phyloP scores from a whole-genome alignment of 1,140 invertebrate genomes.

The Scaptomyza hsui region DNA sequence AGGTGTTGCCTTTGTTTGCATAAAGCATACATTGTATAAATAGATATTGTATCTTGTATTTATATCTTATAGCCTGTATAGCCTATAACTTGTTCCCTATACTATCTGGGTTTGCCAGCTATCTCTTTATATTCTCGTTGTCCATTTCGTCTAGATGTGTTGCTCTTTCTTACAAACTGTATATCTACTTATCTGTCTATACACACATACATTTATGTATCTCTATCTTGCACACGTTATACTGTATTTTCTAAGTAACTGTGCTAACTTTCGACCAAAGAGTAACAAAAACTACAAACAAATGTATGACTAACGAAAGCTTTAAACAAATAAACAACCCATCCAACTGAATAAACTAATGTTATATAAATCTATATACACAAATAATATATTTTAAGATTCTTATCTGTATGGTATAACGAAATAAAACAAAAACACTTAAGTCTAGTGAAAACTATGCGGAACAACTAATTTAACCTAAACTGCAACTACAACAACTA shows the following conservation, averaged over 20 bases:
- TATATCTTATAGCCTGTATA: neutral
- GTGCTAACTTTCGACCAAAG: conserved; percentile 42
- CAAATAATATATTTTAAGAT: conserved; percentile 50
- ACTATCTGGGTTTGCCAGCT: neutral
- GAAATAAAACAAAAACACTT: conserved; percentile 22
- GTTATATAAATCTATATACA: conserved; percentile 25
- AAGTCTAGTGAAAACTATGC: conserved; percentile 60
- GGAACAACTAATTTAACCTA: conserved; percentile 60
- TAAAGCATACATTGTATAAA: neutral
- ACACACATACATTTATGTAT: neutral
- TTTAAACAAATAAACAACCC: conserved; percentile 64
- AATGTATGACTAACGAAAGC: conserved; percentile 68
- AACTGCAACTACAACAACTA: conserved; percentile 29
- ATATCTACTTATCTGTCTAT: neutral
- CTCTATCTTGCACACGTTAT: conserved; percentile 6
- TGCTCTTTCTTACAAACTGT: neutral
- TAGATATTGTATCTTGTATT: neutral
- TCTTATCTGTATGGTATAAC: conserved; percentile 39
- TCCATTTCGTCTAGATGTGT: neutral
- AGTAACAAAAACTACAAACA: conserved; percentile 47
- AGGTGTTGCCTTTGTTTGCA: conserved; percentile 12
- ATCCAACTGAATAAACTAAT: conserved; percentile 62
- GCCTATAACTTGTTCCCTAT: neutral
- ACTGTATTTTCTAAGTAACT: conserved; percentile 6
- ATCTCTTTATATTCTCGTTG: neutral